A percentile compares a stretch with the other conserved stretches of the same genome.
Evolutionary conservation across 2,888 invertebrate genomes (phyloP).

Genomic region (Trissonchulus latispiculum): DNA sequence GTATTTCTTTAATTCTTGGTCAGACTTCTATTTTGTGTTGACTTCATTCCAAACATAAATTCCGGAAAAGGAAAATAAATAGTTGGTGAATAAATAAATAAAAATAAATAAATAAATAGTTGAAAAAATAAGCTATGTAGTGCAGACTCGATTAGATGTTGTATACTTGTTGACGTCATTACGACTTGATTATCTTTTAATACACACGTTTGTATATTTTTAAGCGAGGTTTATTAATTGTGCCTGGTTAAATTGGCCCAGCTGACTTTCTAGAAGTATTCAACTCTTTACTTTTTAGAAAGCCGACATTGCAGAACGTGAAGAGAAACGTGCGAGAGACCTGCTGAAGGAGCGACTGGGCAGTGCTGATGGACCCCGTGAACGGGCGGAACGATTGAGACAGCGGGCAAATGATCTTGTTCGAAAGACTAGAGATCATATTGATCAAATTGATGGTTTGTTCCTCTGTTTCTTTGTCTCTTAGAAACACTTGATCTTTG

Average conservation of each 20-base stretch:
- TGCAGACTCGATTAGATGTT: background rate
- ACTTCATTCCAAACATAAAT: no score
- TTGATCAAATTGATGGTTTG: constrained; percentile 24
- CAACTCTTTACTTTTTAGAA: constrained; percentile 39
- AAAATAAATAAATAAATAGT: no score
- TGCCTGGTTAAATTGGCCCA: no score
- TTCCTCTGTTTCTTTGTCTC: constrained; percentile 53
- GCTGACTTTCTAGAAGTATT: background rate
- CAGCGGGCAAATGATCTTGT: constrained; percentile 71
- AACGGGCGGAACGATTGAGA: constrained; percentile 63
- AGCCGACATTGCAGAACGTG: constrained; percentile 62
- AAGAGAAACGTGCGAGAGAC: constrained; percentile 48
- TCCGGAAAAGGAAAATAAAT: no score
- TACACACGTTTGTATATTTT: no score
- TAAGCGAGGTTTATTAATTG: no score
- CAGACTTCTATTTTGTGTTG: no score
- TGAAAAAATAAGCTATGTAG: no score
- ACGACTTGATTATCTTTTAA: constrained; percentile 3
- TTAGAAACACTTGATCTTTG: no score
- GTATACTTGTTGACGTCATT: background rate
- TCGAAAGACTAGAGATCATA: constrained; percentile 55
- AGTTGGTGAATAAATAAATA: no score
- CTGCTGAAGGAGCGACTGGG: constrained; percentile 60
- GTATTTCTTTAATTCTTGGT: no score
- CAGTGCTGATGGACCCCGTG: constrained; percentile 60